Percentiles rank a stretch among this genome's conserved stretches.
Evolutionary conservation across 1,140 invertebrate genomes (phyloP).

Genomic region (Camponotus pennsylvanicus): DNA sequence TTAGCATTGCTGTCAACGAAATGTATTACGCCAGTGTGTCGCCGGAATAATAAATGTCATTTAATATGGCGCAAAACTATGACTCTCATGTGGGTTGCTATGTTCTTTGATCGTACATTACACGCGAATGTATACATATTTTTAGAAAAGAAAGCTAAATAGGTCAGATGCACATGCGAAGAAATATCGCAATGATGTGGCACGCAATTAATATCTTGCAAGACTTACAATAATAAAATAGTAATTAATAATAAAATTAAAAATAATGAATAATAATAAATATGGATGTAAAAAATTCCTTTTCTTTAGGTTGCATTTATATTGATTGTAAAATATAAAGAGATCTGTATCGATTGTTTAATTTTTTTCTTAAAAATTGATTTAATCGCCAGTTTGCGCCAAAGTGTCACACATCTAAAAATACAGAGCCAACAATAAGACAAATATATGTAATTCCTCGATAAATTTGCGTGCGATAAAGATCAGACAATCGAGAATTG

Average conservation of each 20-base stretch:
- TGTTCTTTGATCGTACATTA: slow-evolving; percentile 21
- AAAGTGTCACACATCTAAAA: neutral
- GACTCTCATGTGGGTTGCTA: slow-evolving; percentile 16
- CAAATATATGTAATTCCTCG: neutral
- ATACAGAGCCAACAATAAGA: neutral
- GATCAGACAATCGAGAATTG: slow-evolving; percentile 30
- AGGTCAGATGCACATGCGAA: neutral
- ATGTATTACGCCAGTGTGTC: slow-evolving; percentile 41
- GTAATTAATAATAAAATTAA: neutral
- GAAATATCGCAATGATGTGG: neutral
- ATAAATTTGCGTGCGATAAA: slow-evolving; percentile 34
- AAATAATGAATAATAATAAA: neutral
- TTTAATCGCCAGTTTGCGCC: neutral
- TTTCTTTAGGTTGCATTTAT: neutral
- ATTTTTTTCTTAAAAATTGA: neutral
- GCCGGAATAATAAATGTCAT: slow-evolving; percentile 51
- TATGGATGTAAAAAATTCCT: too few relatives aligned
- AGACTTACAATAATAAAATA: neutral
- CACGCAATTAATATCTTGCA: neutral
- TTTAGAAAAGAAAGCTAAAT: slow-evolving; percentile 10
- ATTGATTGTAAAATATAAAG: too few relatives aligned
- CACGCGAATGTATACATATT: slow-evolving; percentile 16
- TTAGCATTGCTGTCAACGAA: slow-evolving; percentile 49
- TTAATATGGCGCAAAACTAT: slow-evolving; percentile 4
- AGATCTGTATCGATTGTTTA: neutral